Evolutionary conservation across 1,140 invertebrate species (phyloP), one percentile per base, ranked within the genome.

Genomic region (Drosophila repleta): DNA sequence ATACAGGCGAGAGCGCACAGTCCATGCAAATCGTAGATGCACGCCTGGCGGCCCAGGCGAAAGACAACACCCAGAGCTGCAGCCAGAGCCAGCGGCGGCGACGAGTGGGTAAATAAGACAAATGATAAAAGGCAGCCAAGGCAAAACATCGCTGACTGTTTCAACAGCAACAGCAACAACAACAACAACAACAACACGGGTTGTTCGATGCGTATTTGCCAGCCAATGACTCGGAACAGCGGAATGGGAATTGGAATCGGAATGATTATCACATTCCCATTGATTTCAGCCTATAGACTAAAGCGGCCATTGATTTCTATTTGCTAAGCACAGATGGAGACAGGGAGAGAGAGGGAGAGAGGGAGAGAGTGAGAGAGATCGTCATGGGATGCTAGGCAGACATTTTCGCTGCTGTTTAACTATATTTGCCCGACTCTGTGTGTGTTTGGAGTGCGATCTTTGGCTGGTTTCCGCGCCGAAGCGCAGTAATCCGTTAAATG

Each of bases 401-500:
- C 51, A 48, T 60, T 43, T 29, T 20, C 63, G 63, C 69, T 66
- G 56, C 69, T 67, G 53, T 60, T 67, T 68, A 29, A 10, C 60
- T 51, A 26, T 63, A 68, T 83, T 83, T 83, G 80, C 66, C 66
- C 39, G 68, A 84, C 63, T 45, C 60, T 35, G 32, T 35, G 32
- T 6, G 32, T 24, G 66, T 43, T 62, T 63, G 67, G 52, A 64
- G 56, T 68, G 64, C 51, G 57, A 52, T 63, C 58, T 56, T 53
- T 61, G 20, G 58, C 48, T 49, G 51, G 58, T 70, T 70, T 84
- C 79, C 78, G 79, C 61, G 51, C 37, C 68, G 43, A 80, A 60
- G 78, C 70, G 49, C 77, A 85, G 79, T 87, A 83, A 87, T 88
- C 82, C 82, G 82, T 87, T 87, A 88, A 88, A 87, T 87, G 83